Percentiles rank a stretch among this genome's conserved stretches.
Evolutionary conservation across 2,888 invertebrate genomes (phyloP).

Genomic region (Acanthococcus lagerstroemiae): DNA sequence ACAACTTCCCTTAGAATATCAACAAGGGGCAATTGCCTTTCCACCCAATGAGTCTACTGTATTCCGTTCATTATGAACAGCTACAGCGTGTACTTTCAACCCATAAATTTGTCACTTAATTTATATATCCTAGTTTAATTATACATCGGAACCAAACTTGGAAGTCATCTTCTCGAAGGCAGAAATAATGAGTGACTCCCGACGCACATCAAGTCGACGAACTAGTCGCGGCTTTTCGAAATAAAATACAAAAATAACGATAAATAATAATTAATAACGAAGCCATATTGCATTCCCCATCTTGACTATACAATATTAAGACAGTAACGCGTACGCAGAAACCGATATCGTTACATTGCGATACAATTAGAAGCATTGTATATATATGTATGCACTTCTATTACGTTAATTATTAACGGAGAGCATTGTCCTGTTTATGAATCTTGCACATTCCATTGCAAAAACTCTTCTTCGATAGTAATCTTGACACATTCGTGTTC

Average conservation of each 20-base stretch:
- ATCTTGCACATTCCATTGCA: slow-evolving; percentile 20
- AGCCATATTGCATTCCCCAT: neutral
- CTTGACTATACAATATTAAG: neutral
- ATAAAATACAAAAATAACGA: neutral
- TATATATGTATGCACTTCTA: neutral
- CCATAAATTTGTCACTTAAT: too few species aligned
- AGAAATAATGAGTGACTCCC: too few species aligned
- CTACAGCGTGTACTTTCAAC: too few species aligned
- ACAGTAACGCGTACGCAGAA: neutral
- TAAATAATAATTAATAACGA: neutral
- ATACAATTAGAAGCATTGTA: neutral
- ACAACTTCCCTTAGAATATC: too few species aligned
- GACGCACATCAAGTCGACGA: too few species aligned
- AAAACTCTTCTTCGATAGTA: slow-evolving; percentile 19
- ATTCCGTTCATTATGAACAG: too few species aligned
- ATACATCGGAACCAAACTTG: too few species aligned
- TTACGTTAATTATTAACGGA: slow-evolving; percentile 18
- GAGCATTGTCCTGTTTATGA: slow-evolving; percentile 26
- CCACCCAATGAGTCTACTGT: too few species aligned
- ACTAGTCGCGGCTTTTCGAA: too few species aligned
- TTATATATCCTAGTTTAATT: too few species aligned
- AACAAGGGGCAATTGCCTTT: too few species aligned
- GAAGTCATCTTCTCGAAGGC: too few species aligned
- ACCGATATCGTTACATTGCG: neutral
- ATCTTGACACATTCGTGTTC: slow-evolving; percentile 9